Conservation (phyloP, 2,797 vertebrate genomes). For the Hydrolagus colliei region DNA sequence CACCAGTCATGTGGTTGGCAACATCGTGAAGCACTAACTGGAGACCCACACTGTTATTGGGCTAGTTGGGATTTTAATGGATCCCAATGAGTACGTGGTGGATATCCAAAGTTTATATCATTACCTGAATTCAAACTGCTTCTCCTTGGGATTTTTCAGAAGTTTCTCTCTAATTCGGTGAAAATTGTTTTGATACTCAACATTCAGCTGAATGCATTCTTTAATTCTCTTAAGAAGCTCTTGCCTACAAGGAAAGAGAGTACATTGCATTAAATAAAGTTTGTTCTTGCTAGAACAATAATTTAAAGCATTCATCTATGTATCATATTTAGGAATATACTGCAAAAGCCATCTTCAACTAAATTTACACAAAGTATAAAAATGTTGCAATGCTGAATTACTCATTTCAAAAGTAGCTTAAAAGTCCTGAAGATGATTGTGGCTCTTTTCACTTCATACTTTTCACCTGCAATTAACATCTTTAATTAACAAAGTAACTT, state of each 20-base stretch:
- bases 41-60: too few species aligned
- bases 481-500: too few species aligned
- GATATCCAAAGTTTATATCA: not conserved
- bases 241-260: slow-evolving; percentile 45
- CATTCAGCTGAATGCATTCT: slow-evolving; percentile 60
- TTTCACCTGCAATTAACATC: too few species aligned
- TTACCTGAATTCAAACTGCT: slow-evolving; percentile 71
- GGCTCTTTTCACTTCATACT: too few species aligned
- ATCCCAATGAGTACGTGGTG: not conserved
- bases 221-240: slow-evolving; percentile 59
- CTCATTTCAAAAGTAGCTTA: not conserved
- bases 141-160: slow-evolving; percentile 49
- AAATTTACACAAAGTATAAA: not conserved
- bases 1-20: too few species aligned
- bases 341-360: not conserved
- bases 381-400: not conserved
- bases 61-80: too few species aligned
- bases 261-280: not conserved
- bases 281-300: not conserved
- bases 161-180: slow-evolving; percentile 54
- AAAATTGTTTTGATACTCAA: slow-evolving; percentile 63
- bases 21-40: too few species aligned
- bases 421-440: too few species aligned
- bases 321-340: too few species aligned
- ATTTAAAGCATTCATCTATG: not conserved